Evolutionary conservation across 2,888 invertebrate genomes (phyloP).

Genomic region (Drosophila incognita): DNA sequence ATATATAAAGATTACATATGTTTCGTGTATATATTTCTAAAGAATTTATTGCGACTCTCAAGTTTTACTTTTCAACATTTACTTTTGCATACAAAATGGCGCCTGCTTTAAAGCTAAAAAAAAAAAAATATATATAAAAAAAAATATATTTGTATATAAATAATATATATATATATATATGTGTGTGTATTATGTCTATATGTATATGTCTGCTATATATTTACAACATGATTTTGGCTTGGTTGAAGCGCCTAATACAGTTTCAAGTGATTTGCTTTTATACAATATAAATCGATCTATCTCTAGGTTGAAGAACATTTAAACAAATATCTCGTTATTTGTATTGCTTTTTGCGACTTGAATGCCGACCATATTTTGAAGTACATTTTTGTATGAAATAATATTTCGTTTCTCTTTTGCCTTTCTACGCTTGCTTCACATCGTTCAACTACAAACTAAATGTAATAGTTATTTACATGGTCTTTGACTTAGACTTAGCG

Average conservation of each 20-base stretch:
- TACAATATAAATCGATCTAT: conserved; percentile 34
- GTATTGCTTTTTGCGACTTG: conserved; percentile 40
- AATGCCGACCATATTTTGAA: conserved; percentile 4
- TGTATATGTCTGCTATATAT: conserved; percentile 39
- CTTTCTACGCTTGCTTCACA: background rate
- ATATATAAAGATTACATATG: conserved; percentile 20
- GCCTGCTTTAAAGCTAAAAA: conserved; percentile 63
- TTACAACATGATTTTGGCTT: conserved; percentile 48
- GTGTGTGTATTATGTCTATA: conserved; percentile 8
- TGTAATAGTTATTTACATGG: conserved; percentile 44
- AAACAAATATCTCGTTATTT: conserved; percentile 10
- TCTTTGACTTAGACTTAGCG: conserved; percentile 49
- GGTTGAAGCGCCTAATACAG: conserved; percentile 27
- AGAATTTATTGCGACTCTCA: conserved; percentile 39
- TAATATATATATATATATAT: background rate
- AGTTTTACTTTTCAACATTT: conserved; percentile 61
- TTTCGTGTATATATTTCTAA: conserved; percentile 22
- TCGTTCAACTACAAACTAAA: conserved; percentile 10
- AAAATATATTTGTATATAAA: conserved; percentile 12
- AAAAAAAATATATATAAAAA: conserved; percentile 37
- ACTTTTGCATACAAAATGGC: conserved; percentile 67
- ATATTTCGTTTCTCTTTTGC: conserved; percentile 16
- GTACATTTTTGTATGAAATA: conserved; percentile 20
- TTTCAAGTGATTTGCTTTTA: conserved; percentile 21
- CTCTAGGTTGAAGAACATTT: conserved; percentile 23